Evolutionary conservation across 2,888 invertebrate genomes (phyloP).

Genomic region (Dioctria rufipes): DNA sequence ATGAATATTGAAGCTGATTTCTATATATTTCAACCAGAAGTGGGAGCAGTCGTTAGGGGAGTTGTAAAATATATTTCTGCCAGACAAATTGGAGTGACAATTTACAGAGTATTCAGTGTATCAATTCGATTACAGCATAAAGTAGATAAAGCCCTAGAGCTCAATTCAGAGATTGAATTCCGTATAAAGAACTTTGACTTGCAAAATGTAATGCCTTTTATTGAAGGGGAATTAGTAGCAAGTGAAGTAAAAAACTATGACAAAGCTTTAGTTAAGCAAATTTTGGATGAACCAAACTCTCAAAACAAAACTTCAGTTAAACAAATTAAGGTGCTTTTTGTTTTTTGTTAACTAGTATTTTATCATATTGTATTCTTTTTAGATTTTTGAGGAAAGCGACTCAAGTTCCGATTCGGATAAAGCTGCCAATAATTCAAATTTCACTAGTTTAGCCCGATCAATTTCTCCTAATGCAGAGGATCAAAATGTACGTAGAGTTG

Average conservation of each 20-base stretch:
- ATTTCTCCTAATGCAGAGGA: too few species aligned
- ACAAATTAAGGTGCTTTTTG: too few species aligned
- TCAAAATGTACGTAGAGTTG: too few species aligned
- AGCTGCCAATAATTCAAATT: too few species aligned
- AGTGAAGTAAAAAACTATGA: neutral
- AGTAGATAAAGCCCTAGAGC: constrained; percentile 60
- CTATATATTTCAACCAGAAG: constrained; percentile 76
- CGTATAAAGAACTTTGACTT: constrained; percentile 68
- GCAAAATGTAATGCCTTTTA: constrained; percentile 67
- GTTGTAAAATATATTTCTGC: constrained; percentile 74
- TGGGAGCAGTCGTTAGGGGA: constrained; percentile 74
- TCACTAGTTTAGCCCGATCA: too few species aligned
- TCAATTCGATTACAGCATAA: constrained; percentile 72
- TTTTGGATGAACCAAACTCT: too few species aligned
- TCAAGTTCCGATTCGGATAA: too few species aligned
- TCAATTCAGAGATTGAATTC: constrained; percentile 70
- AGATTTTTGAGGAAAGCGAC: too few species aligned
- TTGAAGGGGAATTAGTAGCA: constrained; percentile 67
- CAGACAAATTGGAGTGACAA: constrained; percentile 76
- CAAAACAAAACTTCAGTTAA: too few species aligned
- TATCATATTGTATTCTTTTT: too few species aligned
- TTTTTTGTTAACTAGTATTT: too few species aligned
- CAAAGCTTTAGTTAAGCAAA: too few species aligned
- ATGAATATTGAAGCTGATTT: constrained; percentile 76
- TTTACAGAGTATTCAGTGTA: constrained; percentile 78